Evolutionary conservation across 2,113 vertebrate genomes (phyloP), one percentile per base, ranked within the genome.

Genomic region (Corydoras sp.): DNA sequence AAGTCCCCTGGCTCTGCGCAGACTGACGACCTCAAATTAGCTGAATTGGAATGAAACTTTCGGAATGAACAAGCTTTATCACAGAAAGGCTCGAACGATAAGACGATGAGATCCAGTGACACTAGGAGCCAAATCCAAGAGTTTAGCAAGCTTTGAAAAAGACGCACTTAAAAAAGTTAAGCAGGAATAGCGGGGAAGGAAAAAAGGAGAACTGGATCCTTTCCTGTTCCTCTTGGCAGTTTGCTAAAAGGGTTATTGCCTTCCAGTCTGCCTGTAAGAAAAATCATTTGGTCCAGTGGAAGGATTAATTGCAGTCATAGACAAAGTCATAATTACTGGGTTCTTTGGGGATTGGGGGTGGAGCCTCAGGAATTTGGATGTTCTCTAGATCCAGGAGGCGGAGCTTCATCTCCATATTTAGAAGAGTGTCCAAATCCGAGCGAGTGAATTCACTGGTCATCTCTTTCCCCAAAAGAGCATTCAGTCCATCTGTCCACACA

Each of bases 291-390:
- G 86, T 90, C 86, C 86, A 89, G 86, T 86, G 71, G 73, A 71
- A 73, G 12, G 74, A 35, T 93, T 93, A 99, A 86, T 98, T 99
- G 90, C 95, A 98, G 92, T 99, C 95, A 72, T 99, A 99, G 87
- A 98, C 97, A 85, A 99, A 99, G 90, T 99, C 93, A 61, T 98
- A 99, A 90, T 99, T 99, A 92, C 96, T 99, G 78, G 97, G 97
- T 80, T 99, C 97, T 92, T 99, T 99, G 86, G 97, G 96, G 87
- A 99, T 96, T 0, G 97, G 97, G 24, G 97, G 96, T 13, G 97
- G 95, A 12, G 94, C 95, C 53, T 99, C 97, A 0, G 97, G 97
- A 81, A 99, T 99, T 87, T 97, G 96, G 86, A 99, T 98, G 86
- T 98, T 99, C 35, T 43, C 35, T 8, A 43, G 7, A 8, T 43